Percentiles rank a stretch among this genome's conserved stretches.
These are phyloP conservation scores for Chelon auratus DNA, from an alignment of 2,797 vertebrate genomes.

Conservation along the genomic window DNA sequence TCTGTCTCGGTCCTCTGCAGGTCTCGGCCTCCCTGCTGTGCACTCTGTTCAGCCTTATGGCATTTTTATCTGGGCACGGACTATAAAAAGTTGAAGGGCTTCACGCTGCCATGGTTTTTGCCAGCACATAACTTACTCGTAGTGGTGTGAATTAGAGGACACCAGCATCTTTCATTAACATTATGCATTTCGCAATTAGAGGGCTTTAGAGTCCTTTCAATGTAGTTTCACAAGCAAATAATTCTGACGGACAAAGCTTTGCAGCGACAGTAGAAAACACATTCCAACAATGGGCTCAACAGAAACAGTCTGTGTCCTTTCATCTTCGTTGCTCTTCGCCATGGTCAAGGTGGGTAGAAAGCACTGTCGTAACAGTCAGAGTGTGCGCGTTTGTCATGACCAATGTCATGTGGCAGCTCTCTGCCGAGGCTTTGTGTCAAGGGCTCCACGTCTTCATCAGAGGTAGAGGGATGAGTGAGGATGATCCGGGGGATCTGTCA, in stretches of 20 bases:
- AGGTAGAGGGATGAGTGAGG: conserved; percentile 90
- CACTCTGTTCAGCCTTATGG: conserved; percentile 20
- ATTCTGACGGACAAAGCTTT: conserved; percentile 36
- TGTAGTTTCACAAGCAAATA: conserved; percentile 31
- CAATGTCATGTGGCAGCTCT: conserved; percentile 65
- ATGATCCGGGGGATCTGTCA: conserved; percentile 89
- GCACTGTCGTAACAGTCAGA: conserved; percentile 78
- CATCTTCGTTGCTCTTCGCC: not conserved
- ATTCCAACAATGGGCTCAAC: conserved; percentile 10
- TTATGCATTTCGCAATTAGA: conserved; percentile 5
- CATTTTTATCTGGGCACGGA: conserved; percentile 42
- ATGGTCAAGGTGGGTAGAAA: conserved; percentile 80
- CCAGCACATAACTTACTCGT: conserved; percentile 18
- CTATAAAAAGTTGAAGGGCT: conserved; percentile 37
- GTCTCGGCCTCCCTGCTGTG: conserved; percentile 4
- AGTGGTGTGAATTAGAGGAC: conserved; percentile 33
- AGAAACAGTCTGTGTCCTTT: conserved; percentile 19
- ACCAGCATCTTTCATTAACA: conserved; percentile 15
- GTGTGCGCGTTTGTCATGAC: conserved; percentile 50
- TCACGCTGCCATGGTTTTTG: conserved; percentile 28
- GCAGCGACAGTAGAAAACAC: conserved; percentile 30
- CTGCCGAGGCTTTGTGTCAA: conserved; percentile 79
- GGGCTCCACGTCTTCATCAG: conserved; percentile 87
- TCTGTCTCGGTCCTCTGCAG: conserved; percentile 16
- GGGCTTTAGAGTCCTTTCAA: conserved; percentile 16